These are phyloP conservation scores for Eidolon dupreanum DNA, from an alignment of 2,797 vertebrate genomes.

Conservation along the genomic window DNA sequence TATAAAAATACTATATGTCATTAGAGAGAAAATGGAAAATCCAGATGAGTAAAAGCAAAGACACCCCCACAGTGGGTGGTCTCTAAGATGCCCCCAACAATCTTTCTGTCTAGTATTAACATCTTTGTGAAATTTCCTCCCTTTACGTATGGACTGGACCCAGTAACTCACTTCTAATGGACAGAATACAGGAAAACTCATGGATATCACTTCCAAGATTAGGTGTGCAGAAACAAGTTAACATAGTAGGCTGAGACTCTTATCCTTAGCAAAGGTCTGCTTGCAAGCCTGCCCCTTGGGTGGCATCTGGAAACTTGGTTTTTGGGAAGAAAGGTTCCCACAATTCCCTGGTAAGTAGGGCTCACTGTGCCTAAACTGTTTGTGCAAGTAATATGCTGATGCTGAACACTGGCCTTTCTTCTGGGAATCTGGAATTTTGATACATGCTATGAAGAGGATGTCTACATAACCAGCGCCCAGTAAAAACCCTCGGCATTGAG, in stretches of 20 bases:
- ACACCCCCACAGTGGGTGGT: too few species aligned
- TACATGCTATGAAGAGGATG: background rate
- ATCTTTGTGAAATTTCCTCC: background rate
- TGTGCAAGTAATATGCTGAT: background rate
- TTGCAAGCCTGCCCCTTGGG: background rate
- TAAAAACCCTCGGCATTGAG: background rate
- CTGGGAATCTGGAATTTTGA: background rate
- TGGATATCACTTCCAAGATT: background rate
- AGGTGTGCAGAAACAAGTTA: background rate
- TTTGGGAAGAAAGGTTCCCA: background rate
- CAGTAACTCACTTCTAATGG: background rate
- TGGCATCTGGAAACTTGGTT: background rate
- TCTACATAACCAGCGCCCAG: background rate
- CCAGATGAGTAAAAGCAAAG: background rate
- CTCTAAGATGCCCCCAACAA: background rate
- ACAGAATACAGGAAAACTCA: background rate
- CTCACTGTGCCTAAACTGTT: background rate
- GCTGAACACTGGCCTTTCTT: background rate
- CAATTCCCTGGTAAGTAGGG: background rate
- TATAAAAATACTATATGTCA: background rate
- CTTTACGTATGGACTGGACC: background rate
- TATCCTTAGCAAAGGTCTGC: background rate
- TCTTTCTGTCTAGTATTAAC: background rate
- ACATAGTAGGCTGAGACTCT: background rate
- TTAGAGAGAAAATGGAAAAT: constrained; percentile 7